Evolutionary conservation across 2,113 vertebrate genomes (phyloP).

Genomic region (Tragelaphus imberbis): DNA sequence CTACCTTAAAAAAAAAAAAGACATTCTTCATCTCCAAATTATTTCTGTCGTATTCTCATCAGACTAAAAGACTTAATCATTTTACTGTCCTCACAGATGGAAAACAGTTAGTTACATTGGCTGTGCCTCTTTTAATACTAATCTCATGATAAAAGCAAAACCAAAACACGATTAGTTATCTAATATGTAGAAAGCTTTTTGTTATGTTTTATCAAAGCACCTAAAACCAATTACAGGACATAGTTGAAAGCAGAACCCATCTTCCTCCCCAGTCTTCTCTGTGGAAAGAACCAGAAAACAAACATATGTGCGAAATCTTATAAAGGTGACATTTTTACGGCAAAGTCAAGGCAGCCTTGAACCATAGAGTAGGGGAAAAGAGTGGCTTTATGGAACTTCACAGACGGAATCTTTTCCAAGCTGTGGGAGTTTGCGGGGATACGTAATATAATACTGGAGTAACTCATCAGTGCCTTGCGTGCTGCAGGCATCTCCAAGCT

Average conservation of each 20-base stretch:
- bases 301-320: background rate
- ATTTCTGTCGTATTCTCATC: background rate
- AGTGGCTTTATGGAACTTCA: background rate
- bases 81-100: background rate
- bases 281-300: background rate
- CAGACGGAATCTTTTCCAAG: background rate
- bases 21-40: background rate
- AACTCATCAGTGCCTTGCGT: background rate
- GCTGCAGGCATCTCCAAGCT: background rate
- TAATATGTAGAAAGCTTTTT: background rate
- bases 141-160: background rate
- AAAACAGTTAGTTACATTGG: background rate
- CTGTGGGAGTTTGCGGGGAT: background rate
- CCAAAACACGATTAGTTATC: background rate
- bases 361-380: background rate
- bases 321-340: background rate
- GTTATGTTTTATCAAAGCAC: slow-evolving; percentile 2
- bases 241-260: slow-evolving; percentile 3
- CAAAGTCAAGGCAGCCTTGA: background rate
- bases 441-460: background rate
- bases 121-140: background rate
- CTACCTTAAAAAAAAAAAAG: background rate
- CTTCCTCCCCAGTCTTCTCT: slow-evolving; percentile 8
- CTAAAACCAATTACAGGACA: slow-evolving; percentile 4
- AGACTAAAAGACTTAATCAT: background rate